These are phyloP conservation scores for Astreopora myriophthalma DNA, from an alignment of 64 coral and sea anemone species.

Conservation along the genomic window DNA sequence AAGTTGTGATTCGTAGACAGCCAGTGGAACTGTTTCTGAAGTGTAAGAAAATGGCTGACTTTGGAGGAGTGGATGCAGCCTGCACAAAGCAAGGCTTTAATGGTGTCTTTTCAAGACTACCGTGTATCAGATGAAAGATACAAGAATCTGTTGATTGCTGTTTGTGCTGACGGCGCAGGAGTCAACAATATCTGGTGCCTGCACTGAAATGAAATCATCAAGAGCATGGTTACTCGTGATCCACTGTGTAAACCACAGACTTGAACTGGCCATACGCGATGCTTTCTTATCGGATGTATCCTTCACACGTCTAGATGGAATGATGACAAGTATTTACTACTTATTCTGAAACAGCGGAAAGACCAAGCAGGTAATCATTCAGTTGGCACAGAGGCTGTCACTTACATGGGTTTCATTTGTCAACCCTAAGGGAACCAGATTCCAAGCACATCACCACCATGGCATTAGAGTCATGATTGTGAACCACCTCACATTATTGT, in stretches of 20 bases:
- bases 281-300: conserved; percentile 65
- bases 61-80: conserved; percentile 38
- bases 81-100: conserved; percentile 45
- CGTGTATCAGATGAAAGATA: conserved; percentile 15
- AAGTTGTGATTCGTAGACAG: conserved; percentile 70
- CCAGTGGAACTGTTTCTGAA: conserved; percentile 50
- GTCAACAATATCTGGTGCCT: conserved; percentile 59
- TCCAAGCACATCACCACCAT: conserved; percentile 54
- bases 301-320: conserved; percentile 45
- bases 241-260: conserved; percentile 33
- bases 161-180: conserved; percentile 38
- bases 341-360: conserved; percentile 44
- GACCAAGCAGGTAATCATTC: conserved; percentile 50
- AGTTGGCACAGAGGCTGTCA: conserved; percentile 52
- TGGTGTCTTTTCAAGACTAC: conserved; percentile 55
- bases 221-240: conserved; percentile 21
- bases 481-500: conserved; percentile 20
- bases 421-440: conserved; percentile 58
- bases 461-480: conserved; percentile 46
- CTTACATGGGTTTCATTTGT: conserved; percentile 70
- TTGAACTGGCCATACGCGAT: conserved; percentile 32
- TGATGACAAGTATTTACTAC: conserved; percentile 62
- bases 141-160: conserved; percentile 45
- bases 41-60: conserved; percentile 58
- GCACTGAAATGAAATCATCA: conserved; percentile 44